Base-by-base conservation (phyloP, 1,140 invertebrate genomes). In the Antheraea mylitta region DNA sequence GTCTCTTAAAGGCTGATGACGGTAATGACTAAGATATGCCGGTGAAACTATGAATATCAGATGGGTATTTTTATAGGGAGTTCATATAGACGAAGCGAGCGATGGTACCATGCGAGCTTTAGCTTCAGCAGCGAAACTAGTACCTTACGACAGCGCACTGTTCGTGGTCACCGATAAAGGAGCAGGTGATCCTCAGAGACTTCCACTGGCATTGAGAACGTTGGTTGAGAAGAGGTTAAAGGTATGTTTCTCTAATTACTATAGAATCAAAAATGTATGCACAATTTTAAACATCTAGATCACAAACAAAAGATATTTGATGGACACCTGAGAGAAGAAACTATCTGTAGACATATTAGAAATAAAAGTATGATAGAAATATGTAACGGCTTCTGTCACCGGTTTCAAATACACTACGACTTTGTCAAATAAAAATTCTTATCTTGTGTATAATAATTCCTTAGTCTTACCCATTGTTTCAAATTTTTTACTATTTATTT, bases 131-230 rank as follows among this genome's bases (percentile, higher is more conserved):
- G 88, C 92, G 0, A 92, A 93, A 64, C 76, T 94, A 38, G 92
- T 94, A 45, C 94, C 94, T 1, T 94, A 94, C 69, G 94, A 94
- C 79, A 94, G 93, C 76, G 94, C 94, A 0, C 86, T 94, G 0
- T 94, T 94, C 77, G 84, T 94, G 10, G 86, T 93, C 11, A 93
- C 94, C 0, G 91, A 93, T 66, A 77, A 82, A 37, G 81, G 91
- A 30, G 80, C 93, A 64, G 87, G 88, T 3, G 92, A 94, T 64
- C 86, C 87, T 6, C 89, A 93, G 70, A 73, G 91, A 18, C 81
- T 93, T 18, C 92, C 93, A 19, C 74, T 93, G 65, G 92, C 93
- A 16, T 75, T 93, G 58, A 90, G 93, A 48, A 93, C 92, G 2
- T 73, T 94, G 62, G 87, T 93, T 0, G 93, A 94, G 75, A 94